Percentiles rank a stretch among this genome's conserved stretches.
These are phyloP conservation scores for Acanthosoma haemorrhoidale DNA, from an alignment of 2,888 invertebrate genomes.

Conservation along the genomic window DNA sequence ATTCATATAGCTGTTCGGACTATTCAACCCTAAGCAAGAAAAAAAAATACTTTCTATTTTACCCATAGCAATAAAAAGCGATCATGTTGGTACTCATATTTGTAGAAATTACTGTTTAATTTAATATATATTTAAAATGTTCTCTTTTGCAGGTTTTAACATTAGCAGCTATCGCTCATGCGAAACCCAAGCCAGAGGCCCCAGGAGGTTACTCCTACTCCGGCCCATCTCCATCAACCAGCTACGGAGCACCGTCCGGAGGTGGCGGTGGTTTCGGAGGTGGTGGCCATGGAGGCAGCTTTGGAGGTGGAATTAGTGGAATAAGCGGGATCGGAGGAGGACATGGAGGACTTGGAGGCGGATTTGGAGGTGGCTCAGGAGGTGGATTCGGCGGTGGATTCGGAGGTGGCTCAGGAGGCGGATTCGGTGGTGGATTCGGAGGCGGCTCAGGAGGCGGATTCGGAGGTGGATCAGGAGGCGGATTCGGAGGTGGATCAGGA, in stretches of 20 bases:
- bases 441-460: conserved; percentile 34
- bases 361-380: conserved; percentile 33
- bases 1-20: too few species aligned
- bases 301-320: conserved; percentile 35
- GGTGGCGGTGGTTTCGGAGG: conserved; percentile 33
- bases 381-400: conserved; percentile 37
- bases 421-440: conserved; percentile 32
- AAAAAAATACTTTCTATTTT: too few species aligned
- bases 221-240: conserved; percentile 40
- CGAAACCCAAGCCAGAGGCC: conserved; percentile 43
- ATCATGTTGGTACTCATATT: too few species aligned
- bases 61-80: too few species aligned
- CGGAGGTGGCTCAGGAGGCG: conserved; percentile 36
- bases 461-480: conserved; percentile 41
- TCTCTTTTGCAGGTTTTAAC: conserved; percentile 42
- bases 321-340: conserved; percentile 38
- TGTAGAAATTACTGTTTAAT: too few species aligned
- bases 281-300: conserved; percentile 31
- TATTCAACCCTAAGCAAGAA: too few species aligned
- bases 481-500: conserved; percentile 48
- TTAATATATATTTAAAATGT: conserved; percentile 4
- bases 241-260: conserved; percentile 40
- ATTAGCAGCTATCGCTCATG: conserved; percentile 41
- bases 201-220: conserved; percentile 42
- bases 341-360: conserved; percentile 37